These are phyloP conservation scores for Ia io DNA, from an alignment of 2,113 vertebrate species.

Conservation along the genomic window DNA sequence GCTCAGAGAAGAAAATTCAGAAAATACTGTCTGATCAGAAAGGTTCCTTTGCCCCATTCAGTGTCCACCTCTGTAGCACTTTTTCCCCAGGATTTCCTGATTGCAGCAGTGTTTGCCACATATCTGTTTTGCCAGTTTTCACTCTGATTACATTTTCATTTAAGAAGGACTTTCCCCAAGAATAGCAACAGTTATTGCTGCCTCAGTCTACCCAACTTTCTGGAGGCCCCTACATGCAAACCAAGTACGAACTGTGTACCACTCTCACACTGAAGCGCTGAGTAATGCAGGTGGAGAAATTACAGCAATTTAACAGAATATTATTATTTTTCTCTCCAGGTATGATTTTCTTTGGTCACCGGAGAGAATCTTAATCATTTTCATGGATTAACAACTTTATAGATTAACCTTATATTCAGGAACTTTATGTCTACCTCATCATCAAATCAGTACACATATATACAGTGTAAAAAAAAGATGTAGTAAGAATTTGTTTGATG, in stretches of 20 bases:
- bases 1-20: neutral
- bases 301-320: neutral
- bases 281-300: neutral
- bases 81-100: neutral
- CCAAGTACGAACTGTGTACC: neutral
- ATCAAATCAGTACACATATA: neutral
- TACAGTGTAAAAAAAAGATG: neutral
- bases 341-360: neutral
- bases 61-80: neutral
- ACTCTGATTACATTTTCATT: neutral
- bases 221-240: neutral
- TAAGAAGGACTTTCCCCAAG: neutral
- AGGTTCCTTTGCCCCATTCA: neutral
- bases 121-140: neutral
- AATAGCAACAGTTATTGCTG: neutral
- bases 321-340: neutral
- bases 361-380: neutral
- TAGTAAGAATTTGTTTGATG: neutral
- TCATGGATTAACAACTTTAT: neutral
- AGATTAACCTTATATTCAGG: neutral
- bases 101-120: neutral
- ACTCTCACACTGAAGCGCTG: neutral
- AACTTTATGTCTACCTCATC: neutral
- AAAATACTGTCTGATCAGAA: neutral
- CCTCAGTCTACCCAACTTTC: neutral